phyloP scores from a whole-genome alignment of 1,140 invertebrate species.

The Neodiprion virginianus region DNA sequence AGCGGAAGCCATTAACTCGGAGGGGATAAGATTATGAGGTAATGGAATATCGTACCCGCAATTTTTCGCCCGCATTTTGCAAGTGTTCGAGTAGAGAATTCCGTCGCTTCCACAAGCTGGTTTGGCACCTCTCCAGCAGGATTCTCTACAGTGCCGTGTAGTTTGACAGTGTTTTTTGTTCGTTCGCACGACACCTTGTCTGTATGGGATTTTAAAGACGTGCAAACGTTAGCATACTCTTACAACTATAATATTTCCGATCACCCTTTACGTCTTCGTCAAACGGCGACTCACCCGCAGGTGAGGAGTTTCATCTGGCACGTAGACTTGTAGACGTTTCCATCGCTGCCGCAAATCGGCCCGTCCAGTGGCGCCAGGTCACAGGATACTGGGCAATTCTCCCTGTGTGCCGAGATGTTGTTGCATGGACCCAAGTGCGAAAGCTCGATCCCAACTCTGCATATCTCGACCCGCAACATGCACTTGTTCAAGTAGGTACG shows the following conservation, averaged over 20 bases:
- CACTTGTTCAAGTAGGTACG: constrained; percentile 90
- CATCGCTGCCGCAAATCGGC: constrained; percentile 90
- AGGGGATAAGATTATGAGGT: not conserved
- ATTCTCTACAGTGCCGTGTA: constrained; percentile 88
- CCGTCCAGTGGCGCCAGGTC: constrained; percentile 83
- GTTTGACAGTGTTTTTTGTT: constrained; percentile 90
- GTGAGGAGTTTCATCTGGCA: constrained; percentile 92
- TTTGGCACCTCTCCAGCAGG: constrained; percentile 86
- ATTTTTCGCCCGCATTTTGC: constrained; percentile 91
- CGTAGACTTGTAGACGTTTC: constrained; percentile 91
- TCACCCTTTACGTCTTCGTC: not conserved
- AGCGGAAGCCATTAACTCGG: too few relatives aligned
- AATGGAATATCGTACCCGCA: constrained; percentile 73
- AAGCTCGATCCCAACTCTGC: constrained; percentile 72
- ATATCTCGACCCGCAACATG: constrained; percentile 87
- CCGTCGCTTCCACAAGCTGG: constrained; percentile 93
- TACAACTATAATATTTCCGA: not conserved
- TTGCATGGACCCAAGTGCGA: constrained; percentile 87
- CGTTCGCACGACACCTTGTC: constrained; percentile 83
- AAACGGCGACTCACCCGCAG: constrained; percentile 74
- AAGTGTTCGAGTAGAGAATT: constrained; percentile 88
- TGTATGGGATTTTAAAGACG: constrained; percentile 43
- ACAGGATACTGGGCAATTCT: constrained; percentile 88
- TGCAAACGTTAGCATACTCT: not conserved
- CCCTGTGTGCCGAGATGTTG: constrained; percentile 85